Evolutionary conservation across 2,888 invertebrate genomes (phyloP), one percentile per base, ranked within the genome.

Genomic region (Sinotaia quadrata): DNA sequence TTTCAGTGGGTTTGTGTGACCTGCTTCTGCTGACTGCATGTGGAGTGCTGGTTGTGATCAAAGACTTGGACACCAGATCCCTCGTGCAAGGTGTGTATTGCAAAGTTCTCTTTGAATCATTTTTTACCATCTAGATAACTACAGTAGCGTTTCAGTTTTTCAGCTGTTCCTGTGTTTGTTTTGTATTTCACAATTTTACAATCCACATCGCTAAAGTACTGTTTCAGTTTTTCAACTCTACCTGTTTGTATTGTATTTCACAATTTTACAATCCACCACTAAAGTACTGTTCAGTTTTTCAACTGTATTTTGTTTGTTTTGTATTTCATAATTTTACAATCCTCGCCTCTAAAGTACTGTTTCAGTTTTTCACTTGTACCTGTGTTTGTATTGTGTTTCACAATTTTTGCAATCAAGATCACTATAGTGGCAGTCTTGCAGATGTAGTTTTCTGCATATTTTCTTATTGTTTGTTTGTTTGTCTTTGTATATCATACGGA

Each of bases 21-120:
- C 67, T 82, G 47, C 65, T 78, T 12, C 67, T 79, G 37, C 70
- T 82, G 37, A 75, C 78, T 12, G 73, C 71, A 2, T 74, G 67
- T 67, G 79, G 78, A 54, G 74, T 73, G 24, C 61, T 82, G 67
- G 74, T 78, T 62, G 75, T 80, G 12, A 68, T 70, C 58, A 36
- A 75, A 73, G 61, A 57, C 70, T 24, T 69, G 63, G 33, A 67
- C 70, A 27, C 61, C 8, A 34, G 56, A 15, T 52, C 60, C 18
- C 63, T 73, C 36, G 72, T 68, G 29, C 66, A 72, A 34, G 74
- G 78, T 76, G 69, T 54, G 54, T 3, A 4, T 7, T 41, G n/a
- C n/a, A n/a, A n/a, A n/a, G n/a, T n/a, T n/a, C n/a, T n/a, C n/a
- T n/a, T n/a, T n/a, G n/a, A n/a, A n/a, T n/a, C n/a, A n/a, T n/a